A percentile compares a stretch with the other conserved stretches of the same genome.
Conservation (phyloP, 1,140 invertebrate genomes). For the Nasonia giraulti region DNA sequence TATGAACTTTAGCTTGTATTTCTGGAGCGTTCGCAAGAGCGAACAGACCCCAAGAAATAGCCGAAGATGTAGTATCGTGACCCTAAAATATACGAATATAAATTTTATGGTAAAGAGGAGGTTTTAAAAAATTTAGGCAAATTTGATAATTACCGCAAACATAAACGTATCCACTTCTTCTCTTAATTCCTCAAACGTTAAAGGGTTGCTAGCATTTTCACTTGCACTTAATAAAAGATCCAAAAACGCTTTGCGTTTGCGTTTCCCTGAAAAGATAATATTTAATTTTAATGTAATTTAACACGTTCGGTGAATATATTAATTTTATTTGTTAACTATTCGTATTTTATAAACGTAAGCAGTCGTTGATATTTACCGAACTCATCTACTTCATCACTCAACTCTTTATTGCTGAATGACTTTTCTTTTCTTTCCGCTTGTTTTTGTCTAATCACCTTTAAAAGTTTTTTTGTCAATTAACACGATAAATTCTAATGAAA, state of each 20-base stretch:
- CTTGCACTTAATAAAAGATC: conserved; percentile 82
- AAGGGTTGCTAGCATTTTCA: conserved; percentile 70
- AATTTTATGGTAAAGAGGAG: not conserved
- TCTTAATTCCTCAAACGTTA: conserved; percentile 81
- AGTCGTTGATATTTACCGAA: conserved; percentile 37
- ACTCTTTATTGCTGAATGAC: not conserved
- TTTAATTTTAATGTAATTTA: not conserved
- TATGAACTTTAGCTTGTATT: conserved; percentile 78
- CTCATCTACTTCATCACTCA: conserved; percentile 42
- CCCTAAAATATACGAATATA: conserved; percentile 61
- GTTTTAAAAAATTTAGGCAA: not conserved
- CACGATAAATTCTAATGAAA: not conserved
- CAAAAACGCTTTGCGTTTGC: conserved; percentile 77
- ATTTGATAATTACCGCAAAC: conserved; percentile 78
- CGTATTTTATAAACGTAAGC: no score
- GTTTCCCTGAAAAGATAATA: conserved; percentile 62
- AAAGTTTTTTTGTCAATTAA: not conserved
- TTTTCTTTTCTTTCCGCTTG: conserved; percentile 50
- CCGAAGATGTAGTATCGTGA: conserved; percentile 80
- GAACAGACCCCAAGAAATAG: conserved; percentile 73
- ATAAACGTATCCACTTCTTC: conserved; percentile 87
- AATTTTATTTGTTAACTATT: no score
- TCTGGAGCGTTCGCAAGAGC: conserved; percentile 74
- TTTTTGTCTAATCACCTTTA: conserved; percentile 54
- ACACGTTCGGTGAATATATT: no score